Conservation (phyloP, 2,888 invertebrate species). For the Homarus gammarus region DNA sequence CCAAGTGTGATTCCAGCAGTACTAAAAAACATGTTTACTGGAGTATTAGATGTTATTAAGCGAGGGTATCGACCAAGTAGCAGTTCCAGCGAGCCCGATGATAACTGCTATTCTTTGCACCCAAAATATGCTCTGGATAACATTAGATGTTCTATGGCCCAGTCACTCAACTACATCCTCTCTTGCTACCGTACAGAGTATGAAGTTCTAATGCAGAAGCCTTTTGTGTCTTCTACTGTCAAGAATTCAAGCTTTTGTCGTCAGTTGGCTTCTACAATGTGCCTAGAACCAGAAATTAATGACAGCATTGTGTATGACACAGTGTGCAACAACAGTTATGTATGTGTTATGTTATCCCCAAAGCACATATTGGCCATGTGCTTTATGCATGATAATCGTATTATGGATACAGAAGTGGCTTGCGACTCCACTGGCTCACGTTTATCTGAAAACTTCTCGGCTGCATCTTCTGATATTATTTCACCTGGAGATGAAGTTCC, state of each 20-base stretch:
- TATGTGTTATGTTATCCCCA: conserved; percentile 75
- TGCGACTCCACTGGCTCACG: conserved; percentile 43
- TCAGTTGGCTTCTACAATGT: conserved; percentile 62
- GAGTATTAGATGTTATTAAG: conserved; percentile 74
- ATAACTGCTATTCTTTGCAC: conserved; percentile 63
- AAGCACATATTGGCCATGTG: conserved; percentile 75
- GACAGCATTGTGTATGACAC: conserved; percentile 66
- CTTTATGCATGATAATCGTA: conserved; percentile 66
- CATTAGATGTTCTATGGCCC: conserved; percentile 64
- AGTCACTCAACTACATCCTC: conserved; percentile 72
- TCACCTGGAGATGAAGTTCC: conserved; percentile 19
- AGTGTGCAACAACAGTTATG: conserved; percentile 72
- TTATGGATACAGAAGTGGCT: conserved; percentile 30
- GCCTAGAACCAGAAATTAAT: conserved; percentile 45
- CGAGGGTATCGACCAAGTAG: conserved; percentile 65
- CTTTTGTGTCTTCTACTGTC: conserved; percentile 58
- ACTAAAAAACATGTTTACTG: conserved; percentile 68
- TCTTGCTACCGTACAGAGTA: conserved; percentile 74
- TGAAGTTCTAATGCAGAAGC: conserved; percentile 53
- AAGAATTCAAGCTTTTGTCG: conserved; percentile 71
- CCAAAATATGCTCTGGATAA: conserved; percentile 56
- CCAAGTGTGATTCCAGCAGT: conserved; percentile 72
- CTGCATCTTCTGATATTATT: conserved; percentile 49
- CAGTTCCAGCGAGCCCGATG: conserved; percentile 46
- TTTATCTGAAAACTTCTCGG: conserved; percentile 59